phyloP scores from a whole-genome alignment of 2,797 vertebrate genomes.

The Pangasius sanitwongsei region DNA sequence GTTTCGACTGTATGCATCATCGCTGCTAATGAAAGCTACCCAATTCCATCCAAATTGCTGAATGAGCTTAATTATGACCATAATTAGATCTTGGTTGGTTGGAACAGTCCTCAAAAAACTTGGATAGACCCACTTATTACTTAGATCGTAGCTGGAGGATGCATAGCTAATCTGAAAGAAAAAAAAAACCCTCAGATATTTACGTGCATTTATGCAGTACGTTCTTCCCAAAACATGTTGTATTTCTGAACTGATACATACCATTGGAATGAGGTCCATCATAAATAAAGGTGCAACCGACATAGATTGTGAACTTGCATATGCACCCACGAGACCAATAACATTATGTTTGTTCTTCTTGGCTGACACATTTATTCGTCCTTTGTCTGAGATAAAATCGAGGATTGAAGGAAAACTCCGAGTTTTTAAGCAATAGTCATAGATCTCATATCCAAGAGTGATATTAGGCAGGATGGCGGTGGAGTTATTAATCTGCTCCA shows the following conservation, averaged over 20 bases:
- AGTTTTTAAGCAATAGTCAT: conserved; percentile 75
- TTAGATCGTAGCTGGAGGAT: conserved; percentile 65
- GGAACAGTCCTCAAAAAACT: conserved; percentile 81
- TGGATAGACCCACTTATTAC: conserved; percentile 67
- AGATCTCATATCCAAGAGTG: conserved; percentile 80
- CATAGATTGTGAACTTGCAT: conserved; percentile 61
- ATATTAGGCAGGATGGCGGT: conserved; percentile 75
- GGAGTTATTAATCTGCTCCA: conserved; percentile 82
- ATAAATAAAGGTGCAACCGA: conserved; percentile 68
- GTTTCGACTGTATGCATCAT: conserved; percentile 68
- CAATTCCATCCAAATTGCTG: conserved; percentile 79
- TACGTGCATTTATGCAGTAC: background rate
- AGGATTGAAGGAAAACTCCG: conserved; percentile 64
- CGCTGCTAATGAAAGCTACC: conserved; percentile 76
- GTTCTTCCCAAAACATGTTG: background rate
- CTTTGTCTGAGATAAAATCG: conserved; percentile 63
- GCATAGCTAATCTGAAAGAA: conserved; percentile 72
- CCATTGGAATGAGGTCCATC: conserved; percentile 70
- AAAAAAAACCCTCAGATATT: background rate
- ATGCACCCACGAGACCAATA: conserved; percentile 67
- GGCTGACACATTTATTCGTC: conserved; percentile 49
- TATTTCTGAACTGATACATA: conserved; percentile 46
- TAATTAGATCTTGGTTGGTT: conserved; percentile 71
- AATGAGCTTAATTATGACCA: conserved; percentile 73
- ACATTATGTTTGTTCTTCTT: conserved; percentile 56